Base-by-base conservation (phyloP, 2,888 invertebrate genomes). In the Cerastis rubricosa region DNA sequence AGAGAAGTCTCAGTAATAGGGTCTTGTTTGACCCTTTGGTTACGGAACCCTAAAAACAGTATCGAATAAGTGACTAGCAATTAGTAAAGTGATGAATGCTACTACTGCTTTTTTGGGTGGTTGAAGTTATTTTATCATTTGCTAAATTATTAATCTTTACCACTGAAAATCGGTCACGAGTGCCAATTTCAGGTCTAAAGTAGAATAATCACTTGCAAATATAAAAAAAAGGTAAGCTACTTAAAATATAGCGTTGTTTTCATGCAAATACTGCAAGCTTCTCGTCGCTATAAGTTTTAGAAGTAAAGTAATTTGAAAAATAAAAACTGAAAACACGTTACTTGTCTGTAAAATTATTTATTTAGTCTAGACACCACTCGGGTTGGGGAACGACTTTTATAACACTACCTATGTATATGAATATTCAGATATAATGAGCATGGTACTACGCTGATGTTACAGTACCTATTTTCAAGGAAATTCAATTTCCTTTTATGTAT, bases 351-450 rank as follows among this genome's bases (percentile, higher is more conserved):
- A 73, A 68, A 86, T 81, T 76, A 84, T 84, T 86, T 84, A 80
- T 81, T 74, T 59, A 80, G 85, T 88, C 87, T 87, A 88, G 88
- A 87, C 82, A 63, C 71, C 54, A 78, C 86, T 84, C 35, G 71
- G 69, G 64, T 77, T 49, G 61, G 70, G 22, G 9, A 74, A 69
- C 43, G 59, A 74, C 47, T 64, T 71, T 47, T 63, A 74, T 65
- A 63, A 63, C 49, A n/a, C 57, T 70, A 61, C n/a, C 47, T 63
- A 59, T 66, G 25, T 66, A 59, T 76, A 63, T 59, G 54, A 67
- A 61, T 70, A 70, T 70, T 63, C 61, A 57, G 49, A 47, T 78
- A 82, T 69, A 71, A 68, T 71, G 47, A 54, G 14, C 35, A 59
- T 49, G 29, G 81, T 81, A 81, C n/a, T 43, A 40, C 66, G n/a